A percentile compares a stretch with the other conserved stretches of the same genome.
phyloP scores from a whole-genome alignment of 2,888 invertebrate genomes.

The Stegana nigrithorax region DNA sequence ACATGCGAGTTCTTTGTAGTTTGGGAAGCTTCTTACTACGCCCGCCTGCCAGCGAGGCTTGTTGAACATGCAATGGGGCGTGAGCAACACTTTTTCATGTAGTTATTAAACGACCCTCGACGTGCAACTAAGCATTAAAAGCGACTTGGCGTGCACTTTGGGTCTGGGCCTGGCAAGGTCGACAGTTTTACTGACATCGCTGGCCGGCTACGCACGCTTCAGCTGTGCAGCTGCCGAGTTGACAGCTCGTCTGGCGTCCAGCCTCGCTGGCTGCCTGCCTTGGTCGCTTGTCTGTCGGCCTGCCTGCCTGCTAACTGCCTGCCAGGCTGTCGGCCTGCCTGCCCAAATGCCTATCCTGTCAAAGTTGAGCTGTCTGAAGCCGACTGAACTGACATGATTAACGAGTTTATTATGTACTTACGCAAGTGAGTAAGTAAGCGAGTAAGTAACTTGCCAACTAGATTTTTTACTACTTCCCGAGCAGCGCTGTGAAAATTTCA shows the following conservation, averaged over 20 bases:
- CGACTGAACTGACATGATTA: constrained; percentile 42
- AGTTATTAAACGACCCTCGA: neutral
- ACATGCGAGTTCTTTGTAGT: too few relatives aligned
- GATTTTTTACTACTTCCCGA: constrained; percentile 4
- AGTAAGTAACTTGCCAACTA: neutral
- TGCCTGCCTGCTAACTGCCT: constrained; percentile 25
- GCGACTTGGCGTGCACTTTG: too few relatives aligned
- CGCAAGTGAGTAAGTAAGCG: constrained; percentile 1
- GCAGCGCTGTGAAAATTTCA: constrained; percentile 12
- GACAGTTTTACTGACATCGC: constrained; percentile 14
- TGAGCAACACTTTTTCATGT: neutral
- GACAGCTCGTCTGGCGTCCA: neutral
- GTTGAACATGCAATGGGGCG: neutral
- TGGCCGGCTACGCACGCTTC: constrained; percentile 3
- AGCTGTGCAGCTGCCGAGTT: neutral
- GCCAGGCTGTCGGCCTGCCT: constrained; percentile 23
- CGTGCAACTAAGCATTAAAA: neutral
- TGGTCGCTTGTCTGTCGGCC: neutral
- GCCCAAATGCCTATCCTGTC: constrained; percentile 14
- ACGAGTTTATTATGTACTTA: constrained; percentile 49
- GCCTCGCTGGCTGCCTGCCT: neutral
- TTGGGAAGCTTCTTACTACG: too few relatives aligned
- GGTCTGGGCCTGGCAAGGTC: neutral
- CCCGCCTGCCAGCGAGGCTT: neutral
- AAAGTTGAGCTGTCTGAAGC: constrained; percentile 14